Evolutionary conservation across 2,113 vertebrate genomes (phyloP).

Genomic region (Elanoides forficatus): DNA sequence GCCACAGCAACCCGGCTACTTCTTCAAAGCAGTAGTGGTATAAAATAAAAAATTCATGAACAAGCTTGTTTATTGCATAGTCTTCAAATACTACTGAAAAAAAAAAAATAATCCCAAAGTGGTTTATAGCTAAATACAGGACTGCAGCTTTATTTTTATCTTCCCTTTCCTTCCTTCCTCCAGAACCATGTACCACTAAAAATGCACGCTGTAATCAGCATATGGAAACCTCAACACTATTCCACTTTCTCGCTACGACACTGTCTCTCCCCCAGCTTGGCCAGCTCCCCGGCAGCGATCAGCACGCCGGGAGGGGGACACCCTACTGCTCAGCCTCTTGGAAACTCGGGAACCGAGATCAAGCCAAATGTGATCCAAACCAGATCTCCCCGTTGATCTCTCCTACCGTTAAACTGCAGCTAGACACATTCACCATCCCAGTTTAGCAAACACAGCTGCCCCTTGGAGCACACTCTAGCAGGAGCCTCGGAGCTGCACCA

Average conservation of each 20-base stretch:
- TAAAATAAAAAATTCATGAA: constrained; percentile 24
- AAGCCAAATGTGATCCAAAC: rapidly evolving
- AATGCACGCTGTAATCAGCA: background rate
- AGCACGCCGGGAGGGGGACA: background rate
- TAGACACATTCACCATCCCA: background rate
- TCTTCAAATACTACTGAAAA: constrained; percentile 22
- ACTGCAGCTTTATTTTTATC: constrained; percentile 51
- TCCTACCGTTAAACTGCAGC: background rate
- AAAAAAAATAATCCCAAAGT: background rate
- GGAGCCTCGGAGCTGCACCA: background rate
- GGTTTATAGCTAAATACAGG: constrained; percentile 44
- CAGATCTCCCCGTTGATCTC: background rate
- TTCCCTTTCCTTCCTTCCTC: constrained; percentile 35
- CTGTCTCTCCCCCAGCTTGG: background rate
- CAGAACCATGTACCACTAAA: constrained; percentile 15
- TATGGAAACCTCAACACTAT: constrained; percentile 33
- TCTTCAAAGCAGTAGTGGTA: background rate
- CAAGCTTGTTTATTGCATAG: constrained; percentile 38
- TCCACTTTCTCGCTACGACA: background rate
- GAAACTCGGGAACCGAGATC: background rate
- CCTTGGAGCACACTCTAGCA: background rate
- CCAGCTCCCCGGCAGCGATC: background rate
- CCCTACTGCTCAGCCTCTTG: background rate
- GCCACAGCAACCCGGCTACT: background rate
- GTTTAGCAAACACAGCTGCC: background rate